Percentiles rank a stretch among this genome's conserved stretches.
These are phyloP conservation scores for Lysandra coridon DNA, from an alignment of 2,888 invertebrate genomes.

Conservation along the genomic window DNA sequence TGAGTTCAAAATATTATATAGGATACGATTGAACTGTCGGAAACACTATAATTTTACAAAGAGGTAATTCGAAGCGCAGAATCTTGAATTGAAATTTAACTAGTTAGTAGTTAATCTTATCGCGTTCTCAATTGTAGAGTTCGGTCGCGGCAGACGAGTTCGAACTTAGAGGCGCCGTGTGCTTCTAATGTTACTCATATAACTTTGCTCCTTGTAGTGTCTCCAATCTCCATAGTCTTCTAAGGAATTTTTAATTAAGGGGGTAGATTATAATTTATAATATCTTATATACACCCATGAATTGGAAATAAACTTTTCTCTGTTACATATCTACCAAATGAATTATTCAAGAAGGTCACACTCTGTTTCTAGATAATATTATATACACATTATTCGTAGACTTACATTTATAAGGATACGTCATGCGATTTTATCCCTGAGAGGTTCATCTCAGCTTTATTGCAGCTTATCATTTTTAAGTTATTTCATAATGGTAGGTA, in stretches of 20 bases:
- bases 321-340: too few relatives aligned
- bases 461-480: too few relatives aligned
- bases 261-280: background rate
- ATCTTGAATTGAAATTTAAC: background rate
- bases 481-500: too few relatives aligned
- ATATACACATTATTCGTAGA: too few relatives aligned
- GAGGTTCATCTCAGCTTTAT: too few relatives aligned
- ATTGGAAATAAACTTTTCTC: too few relatives aligned
- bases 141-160: background rate
- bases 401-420: too few relatives aligned
- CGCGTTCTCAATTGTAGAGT: background rate
- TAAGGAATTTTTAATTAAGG: background rate
- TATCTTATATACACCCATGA: too few relatives aligned
- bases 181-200: background rate
- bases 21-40: background rate
- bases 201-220: background rate
- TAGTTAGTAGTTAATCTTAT: background rate
- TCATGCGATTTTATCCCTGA: too few relatives aligned
- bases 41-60: background rate
- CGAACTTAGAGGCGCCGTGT: background rate
- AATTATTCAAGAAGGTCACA: too few relatives aligned
- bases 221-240: background rate
- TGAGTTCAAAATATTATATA: too few relatives aligned
- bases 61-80: background rate
- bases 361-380: too few relatives aligned